Percentiles rank a stretch among this genome's conserved stretches.
These are phyloP conservation scores for Caligus rogercresseyi DNA, from an alignment of 1,140 invertebrate species.

Conservation along the genomic window DNA sequence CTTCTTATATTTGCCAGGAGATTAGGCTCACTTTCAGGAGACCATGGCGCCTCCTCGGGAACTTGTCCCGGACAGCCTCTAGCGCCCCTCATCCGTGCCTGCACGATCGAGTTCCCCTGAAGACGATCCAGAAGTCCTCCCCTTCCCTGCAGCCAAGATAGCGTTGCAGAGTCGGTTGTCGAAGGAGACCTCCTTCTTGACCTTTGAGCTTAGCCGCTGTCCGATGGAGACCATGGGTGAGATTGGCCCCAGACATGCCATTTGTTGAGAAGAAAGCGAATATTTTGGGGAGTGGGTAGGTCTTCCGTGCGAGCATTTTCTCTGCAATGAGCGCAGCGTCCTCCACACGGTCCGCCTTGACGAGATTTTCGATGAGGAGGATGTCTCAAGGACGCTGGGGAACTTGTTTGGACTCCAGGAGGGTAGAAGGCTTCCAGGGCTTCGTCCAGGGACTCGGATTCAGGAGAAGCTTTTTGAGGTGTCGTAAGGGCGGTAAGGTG, in stretches of 20 bases:
- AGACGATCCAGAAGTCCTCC: conserved; percentile 35
- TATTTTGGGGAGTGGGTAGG: conserved; percentile 32
- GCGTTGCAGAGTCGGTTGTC: conserved; percentile 39
- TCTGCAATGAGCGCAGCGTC: conserved; percentile 38
- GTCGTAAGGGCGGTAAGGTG: conserved; percentile 1
- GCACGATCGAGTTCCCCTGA: conserved; percentile 32
- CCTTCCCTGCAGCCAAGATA: conserved; percentile 35
- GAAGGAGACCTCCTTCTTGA: conserved; percentile 33
- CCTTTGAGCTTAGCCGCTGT: conserved; percentile 26
- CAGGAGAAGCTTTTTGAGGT: conserved; percentile 17
- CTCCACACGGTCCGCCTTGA: conserved; percentile 31
- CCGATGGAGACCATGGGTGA: conserved; percentile 33
- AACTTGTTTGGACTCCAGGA: conserved; percentile 14
- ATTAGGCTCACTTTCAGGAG: conserved; percentile 34
- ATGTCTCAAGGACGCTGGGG: conserved; percentile 21
- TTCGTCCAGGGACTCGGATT: not conserved
- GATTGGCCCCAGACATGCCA: conserved; percentile 37
- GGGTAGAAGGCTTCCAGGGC: conserved; percentile 12
- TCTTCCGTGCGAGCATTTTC: conserved; percentile 31
- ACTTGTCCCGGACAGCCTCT: conserved; percentile 26
- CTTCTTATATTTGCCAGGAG: conserved; percentile 35
- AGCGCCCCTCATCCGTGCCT: conserved; percentile 26
- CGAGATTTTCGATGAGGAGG: conserved; percentile 37
- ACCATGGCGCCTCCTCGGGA: conserved; percentile 38
- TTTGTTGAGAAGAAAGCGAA: conserved; percentile 38